Conservation (phyloP, 92 coral and sea anemone species). For the Bergia sp. region DNA sequence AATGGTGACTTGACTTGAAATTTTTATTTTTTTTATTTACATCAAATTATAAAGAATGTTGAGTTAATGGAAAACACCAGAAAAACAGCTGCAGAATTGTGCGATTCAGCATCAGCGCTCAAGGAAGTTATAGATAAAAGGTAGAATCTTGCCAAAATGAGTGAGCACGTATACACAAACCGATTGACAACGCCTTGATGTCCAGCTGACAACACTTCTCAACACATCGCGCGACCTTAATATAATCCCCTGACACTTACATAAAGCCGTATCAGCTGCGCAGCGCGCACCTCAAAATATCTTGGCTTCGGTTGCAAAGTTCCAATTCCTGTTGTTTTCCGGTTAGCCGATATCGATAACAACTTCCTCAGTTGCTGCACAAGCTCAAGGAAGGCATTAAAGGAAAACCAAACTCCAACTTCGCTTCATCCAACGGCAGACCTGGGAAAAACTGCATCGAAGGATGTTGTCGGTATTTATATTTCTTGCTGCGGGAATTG, state of each 20-base stretch:
- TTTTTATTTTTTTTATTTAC: no score
- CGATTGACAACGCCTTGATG: background rate
- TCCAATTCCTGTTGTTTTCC: background rate
- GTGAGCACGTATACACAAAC: background rate
- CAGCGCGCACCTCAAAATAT: conserved; percentile 1
- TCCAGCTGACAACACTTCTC: background rate
- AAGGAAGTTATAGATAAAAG: background rate
- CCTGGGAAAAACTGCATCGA: background rate
- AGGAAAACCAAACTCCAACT: background rate
- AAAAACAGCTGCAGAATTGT: background rate
- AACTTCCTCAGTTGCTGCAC: background rate
- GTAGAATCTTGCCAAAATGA: background rate
- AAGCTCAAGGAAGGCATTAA: background rate
- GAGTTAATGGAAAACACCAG: background rate
- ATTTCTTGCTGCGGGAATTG: conserved; percentile 9
- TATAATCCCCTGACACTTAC: background rate
- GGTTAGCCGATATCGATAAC: background rate
- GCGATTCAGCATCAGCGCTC: background rate
- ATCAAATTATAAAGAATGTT: background rate
- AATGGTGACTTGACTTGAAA: no score
- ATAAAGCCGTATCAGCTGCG: background rate
- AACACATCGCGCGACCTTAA: background rate
- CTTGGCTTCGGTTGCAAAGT: background rate
- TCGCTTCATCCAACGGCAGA: background rate
- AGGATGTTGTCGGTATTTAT: background rate